These are phyloP conservation scores for Candidula unifasciata DNA, from an alignment of 2,888 invertebrate species.

Conservation along the genomic window DNA sequence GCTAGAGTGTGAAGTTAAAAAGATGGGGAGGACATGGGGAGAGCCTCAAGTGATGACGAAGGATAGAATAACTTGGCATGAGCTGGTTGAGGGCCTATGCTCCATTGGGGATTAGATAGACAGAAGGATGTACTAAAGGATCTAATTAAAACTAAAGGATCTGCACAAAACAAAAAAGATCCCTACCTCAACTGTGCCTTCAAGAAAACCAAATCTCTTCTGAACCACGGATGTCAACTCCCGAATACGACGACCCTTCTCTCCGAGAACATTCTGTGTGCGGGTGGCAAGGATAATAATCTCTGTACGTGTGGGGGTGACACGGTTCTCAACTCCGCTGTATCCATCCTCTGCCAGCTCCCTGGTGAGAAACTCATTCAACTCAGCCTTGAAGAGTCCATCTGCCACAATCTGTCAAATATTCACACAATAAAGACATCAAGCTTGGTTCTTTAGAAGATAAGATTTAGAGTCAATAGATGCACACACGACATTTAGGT, in stretches of 20 bases:
- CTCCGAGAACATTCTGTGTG: constrained; percentile 98
- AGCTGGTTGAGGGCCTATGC: too few species aligned
- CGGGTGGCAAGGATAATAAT: constrained; percentile 99
- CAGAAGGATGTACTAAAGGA: too few species aligned
- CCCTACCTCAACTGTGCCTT: constrained; percentile 90
- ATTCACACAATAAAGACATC: background rate
- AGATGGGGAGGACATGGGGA: too few species aligned
- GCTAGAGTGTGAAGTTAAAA: too few species aligned
- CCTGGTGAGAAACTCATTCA: constrained; percentile 98
- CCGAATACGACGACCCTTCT: constrained; percentile 93
- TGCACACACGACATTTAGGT: too few species aligned
- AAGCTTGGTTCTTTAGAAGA: too few species aligned
- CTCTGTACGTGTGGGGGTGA: constrained; percentile 96
- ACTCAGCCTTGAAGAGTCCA: constrained; percentile 99
- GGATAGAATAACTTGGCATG: too few species aligned
- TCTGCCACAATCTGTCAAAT: constrained; percentile 92
- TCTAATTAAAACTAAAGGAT: background rate
- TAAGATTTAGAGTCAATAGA: too few species aligned
- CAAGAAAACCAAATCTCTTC: constrained; percentile 97
- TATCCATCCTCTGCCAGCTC: constrained; percentile 99
- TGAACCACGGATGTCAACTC: constrained; percentile 99
- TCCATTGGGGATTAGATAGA: too few species aligned
- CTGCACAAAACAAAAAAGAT: background rate
- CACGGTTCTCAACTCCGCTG: constrained; percentile 98
- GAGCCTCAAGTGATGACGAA: too few species aligned